These are phyloP conservation scores for Stichodactyla mertensii DNA, from an alignment of 64 coral and sea anemone species.

Conservation along the genomic window DNA sequence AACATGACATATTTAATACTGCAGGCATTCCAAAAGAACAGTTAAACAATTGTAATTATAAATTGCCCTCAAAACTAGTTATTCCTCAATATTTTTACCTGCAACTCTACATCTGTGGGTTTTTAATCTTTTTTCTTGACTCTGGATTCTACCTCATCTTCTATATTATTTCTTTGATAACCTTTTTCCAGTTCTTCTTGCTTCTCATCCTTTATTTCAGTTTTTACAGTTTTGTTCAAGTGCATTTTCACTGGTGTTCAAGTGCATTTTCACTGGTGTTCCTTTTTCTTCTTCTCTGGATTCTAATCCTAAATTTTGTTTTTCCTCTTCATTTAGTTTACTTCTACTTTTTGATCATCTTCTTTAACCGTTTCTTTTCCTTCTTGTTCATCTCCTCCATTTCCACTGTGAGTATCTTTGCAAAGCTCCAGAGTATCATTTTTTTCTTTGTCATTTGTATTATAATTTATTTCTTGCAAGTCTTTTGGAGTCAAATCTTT, in stretches of 20 bases:
- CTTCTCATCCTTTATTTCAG: neutral
- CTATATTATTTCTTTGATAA: neutral
- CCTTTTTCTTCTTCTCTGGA: neutral
- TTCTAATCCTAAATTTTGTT: neutral
- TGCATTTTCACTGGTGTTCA: neutral
- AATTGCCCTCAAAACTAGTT: too few relatives aligned
- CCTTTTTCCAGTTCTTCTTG: neutral
- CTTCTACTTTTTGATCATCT: neutral
- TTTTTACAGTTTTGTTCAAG: neutral
- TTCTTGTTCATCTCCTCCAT: neutral
- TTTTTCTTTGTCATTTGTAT: conserved; percentile 6
- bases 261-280: neutral
- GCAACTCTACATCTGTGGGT: neutral
- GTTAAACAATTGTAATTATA: too few relatives aligned
- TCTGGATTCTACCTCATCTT: neutral
- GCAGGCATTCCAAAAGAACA: too few relatives aligned
- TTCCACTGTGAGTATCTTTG: neutral
- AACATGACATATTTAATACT: too few relatives aligned
- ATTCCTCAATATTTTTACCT: neutral
- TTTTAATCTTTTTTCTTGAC: neutral
- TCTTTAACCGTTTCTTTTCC: too few relatives aligned
- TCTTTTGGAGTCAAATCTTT: neutral
- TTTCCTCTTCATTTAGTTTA: neutral
- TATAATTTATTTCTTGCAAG: neutral
- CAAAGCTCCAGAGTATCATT: neutral